phyloP scores from a whole-genome alignment of 2,113 vertebrate species.

The Laticauda laticaudata region DNA sequence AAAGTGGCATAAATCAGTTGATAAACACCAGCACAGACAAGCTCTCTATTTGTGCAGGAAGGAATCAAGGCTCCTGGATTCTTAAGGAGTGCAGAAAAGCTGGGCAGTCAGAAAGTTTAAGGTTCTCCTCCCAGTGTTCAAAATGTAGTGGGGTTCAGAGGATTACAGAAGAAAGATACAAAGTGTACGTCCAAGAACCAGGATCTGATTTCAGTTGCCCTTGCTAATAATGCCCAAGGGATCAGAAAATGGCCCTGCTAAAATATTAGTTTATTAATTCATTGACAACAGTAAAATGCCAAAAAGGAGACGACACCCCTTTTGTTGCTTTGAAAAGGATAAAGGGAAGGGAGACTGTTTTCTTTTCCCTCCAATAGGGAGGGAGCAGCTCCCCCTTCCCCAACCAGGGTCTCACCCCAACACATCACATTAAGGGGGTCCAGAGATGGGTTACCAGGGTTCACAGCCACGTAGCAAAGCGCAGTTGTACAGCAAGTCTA shows the following conservation, averaged over 20 bases:
- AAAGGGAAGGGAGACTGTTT: constrained; percentile 3
- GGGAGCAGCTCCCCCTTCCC: background rate
- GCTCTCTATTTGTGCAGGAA: constrained; percentile 6
- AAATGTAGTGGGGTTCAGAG: background rate
- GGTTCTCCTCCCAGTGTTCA: background rate
- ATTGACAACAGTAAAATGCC: constrained; percentile 28
- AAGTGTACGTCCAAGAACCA: constrained; percentile 4
- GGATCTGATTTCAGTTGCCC: constrained; percentile 11
- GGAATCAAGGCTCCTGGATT: background rate
- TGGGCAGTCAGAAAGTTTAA: background rate
- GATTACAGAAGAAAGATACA: constrained; percentile 1
- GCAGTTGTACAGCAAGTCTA: constrained; percentile 36
- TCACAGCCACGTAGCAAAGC: constrained; percentile 41
- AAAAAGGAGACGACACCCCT: constrained; percentile 12
- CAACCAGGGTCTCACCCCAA: constrained; percentile 19
- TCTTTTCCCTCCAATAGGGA: constrained; percentile 8
- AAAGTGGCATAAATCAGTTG: constrained; percentile 12
- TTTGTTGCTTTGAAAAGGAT: background rate
- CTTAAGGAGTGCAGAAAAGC: background rate
- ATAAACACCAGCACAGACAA: constrained; percentile 1
- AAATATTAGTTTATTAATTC: constrained; percentile 34
- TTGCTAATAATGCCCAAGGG: constrained; percentile 35
- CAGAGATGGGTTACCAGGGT: constrained; percentile 28
- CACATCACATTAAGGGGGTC: constrained; percentile 26
- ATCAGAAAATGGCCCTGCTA: constrained; percentile 29